phyloP scores from a whole-genome alignment of 2,113 vertebrate species.

The Hippocampus guttulatus region DNA sequence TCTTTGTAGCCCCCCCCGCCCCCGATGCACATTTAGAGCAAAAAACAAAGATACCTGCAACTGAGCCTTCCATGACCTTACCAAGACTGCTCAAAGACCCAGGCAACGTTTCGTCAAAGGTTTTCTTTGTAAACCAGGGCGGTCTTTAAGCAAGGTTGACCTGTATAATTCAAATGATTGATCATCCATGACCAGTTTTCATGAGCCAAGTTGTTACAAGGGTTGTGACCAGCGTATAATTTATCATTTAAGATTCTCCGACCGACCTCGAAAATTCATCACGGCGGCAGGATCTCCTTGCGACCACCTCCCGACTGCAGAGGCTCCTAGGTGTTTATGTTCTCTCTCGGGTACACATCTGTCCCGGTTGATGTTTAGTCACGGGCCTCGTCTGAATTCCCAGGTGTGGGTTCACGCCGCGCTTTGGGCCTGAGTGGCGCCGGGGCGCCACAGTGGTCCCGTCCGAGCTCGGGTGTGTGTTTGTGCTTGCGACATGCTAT shows the following conservation, averaged over 20 bases:
- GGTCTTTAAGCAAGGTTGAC: neutral
- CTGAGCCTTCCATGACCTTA: neutral
- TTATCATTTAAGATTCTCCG: neutral
- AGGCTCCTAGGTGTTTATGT: slow-evolving; percentile 35
- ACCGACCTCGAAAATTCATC: neutral
- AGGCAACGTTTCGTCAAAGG: too few species aligned
- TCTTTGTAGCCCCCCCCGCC: too few species aligned
- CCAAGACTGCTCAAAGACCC: too few species aligned
- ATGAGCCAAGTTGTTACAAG: neutral
- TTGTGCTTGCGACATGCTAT: neutral
- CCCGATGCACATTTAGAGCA: neutral
- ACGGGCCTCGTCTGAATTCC: slow-evolving; percentile 42
- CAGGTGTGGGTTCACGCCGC: slow-evolving; percentile 55
- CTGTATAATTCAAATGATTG: neutral
- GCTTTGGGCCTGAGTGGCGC: slow-evolving; percentile 25
- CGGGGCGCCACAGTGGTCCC: slow-evolving; percentile 22
- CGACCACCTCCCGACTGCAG: neutral
- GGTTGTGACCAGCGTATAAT: neutral
- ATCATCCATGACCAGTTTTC: neutral
- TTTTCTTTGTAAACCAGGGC: too few species aligned
- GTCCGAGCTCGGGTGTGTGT: slow-evolving; percentile 1
- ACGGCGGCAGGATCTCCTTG: neutral
- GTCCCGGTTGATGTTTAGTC: slow-evolving; percentile 47
- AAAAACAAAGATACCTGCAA: neutral
- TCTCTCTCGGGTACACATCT: slow-evolving; percentile 44